Evolutionary conservation across 2,797 vertebrate species (phyloP).

Genomic region (Dermochelys coriacea): DNA sequence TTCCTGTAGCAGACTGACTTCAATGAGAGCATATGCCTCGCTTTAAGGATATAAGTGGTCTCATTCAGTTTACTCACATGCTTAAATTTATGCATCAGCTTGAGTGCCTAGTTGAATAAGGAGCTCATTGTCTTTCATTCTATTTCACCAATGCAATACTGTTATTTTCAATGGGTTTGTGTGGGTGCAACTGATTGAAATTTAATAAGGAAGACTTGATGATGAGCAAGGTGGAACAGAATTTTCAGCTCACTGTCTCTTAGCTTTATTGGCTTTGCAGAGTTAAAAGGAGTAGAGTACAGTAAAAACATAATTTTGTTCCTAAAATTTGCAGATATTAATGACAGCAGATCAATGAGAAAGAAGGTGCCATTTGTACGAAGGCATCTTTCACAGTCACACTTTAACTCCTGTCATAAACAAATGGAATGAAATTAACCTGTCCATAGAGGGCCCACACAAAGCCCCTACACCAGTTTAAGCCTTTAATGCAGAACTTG

Average conservation of each 20-base stretch:
- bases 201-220: neutral
- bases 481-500: constrained; percentile 65
- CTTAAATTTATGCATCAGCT: neutral
- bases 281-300: neutral
- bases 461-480: constrained; percentile 70
- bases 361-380: constrained; percentile 70
- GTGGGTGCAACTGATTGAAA: neutral
- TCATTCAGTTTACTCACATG: neutral
- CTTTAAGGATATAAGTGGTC: neutral
- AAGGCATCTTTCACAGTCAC: constrained; percentile 62
- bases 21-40: neutral
- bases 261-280: neutral
- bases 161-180: neutral
- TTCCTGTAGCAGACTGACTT: neutral
- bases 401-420: constrained; percentile 70
- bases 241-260: constrained; percentile 9
- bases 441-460: constrained; percentile 53
- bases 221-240: neutral
- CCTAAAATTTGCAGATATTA: constrained; percentile 42
- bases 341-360: constrained; percentile 45
- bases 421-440: constrained; percentile 65
- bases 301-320: constrained; percentile 31
- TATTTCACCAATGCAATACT: neutral
- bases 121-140: neutral
- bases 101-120: neutral